A percentile compares a stretch with the other conserved stretches of the same genome.
Conservation (phyloP, 2,888 invertebrate species). For the Eumacrocentrus americanus region DNA sequence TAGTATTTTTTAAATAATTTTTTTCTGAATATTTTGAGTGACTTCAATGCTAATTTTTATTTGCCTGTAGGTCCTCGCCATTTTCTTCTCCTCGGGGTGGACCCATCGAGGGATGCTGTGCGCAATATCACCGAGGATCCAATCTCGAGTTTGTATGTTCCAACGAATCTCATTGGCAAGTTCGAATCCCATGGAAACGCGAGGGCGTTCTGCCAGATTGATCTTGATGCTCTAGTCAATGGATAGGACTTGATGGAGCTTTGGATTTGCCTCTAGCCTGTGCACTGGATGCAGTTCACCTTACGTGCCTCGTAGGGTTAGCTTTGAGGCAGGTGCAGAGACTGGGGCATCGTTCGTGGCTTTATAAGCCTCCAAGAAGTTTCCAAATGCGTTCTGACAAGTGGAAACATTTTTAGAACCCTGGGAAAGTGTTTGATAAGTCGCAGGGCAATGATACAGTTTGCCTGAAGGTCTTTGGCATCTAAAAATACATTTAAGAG, state of each 20-base stretch:
- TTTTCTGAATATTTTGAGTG: neutral
- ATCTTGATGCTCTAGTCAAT: too few species aligned
- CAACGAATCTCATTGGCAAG: conserved; percentile 27
- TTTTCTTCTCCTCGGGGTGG: conserved; percentile 38
- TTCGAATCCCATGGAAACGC: neutral
- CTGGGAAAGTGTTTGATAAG: too few species aligned
- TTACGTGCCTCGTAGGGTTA: neutral
- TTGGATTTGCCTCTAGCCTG: too few species aligned
- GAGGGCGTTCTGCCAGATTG: conserved; percentile 3
- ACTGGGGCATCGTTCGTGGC: too few species aligned
- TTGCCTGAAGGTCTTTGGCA: too few species aligned
- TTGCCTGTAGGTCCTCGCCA: too few species aligned
- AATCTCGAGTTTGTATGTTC: neutral
- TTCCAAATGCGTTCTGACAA: too few species aligned
- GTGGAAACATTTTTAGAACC: too few species aligned
- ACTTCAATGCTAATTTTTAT: neutral
- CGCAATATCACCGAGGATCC: conserved; percentile 22
- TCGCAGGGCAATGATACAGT: too few species aligned
- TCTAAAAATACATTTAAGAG: too few species aligned
- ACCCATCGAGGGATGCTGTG: conserved; percentile 42
- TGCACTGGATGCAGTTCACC: neutral
- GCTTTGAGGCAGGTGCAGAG: too few species aligned
- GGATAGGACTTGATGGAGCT: conserved; percentile 12
- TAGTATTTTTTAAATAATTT: neutral
- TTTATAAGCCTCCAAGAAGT: too few species aligned